These are phyloP conservation scores for Gambusia yucatana DNA, from an alignment of 2,797 vertebrate species.

Conservation along the genomic window DNA sequence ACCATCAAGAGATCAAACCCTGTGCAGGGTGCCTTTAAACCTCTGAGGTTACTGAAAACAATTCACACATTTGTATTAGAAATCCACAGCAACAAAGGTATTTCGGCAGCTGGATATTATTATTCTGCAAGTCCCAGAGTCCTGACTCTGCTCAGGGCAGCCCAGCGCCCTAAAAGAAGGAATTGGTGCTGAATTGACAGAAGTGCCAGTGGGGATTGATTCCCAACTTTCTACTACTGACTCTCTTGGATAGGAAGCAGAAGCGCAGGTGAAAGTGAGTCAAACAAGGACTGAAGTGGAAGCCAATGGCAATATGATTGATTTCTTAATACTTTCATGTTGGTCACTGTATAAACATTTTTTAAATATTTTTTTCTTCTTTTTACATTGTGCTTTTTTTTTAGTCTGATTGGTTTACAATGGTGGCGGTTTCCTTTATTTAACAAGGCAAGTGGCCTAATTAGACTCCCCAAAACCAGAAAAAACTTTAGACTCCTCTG, in stretches of 20 bases:
- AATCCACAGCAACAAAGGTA: slow-evolving; percentile 12
- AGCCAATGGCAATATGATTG: slow-evolving; percentile 43
- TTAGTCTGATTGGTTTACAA: slow-evolving; percentile 54
- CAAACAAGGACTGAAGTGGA: slow-evolving; percentile 45
- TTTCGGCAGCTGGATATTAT: slow-evolving; percentile 27
- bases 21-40: slow-evolving; percentile 36
- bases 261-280: slow-evolving; percentile 41
- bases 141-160: slow-evolving; percentile 52
- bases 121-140: slow-evolving; percentile 17
- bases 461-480: background rate
- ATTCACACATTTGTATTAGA: slow-evolving; percentile 13
- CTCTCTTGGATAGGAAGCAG: slow-evolving; percentile 26
- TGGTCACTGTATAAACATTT: slow-evolving; percentile 61
- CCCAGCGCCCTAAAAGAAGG: slow-evolving; percentile 40
- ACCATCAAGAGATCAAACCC: background rate
- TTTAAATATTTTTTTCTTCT: slow-evolving; percentile 13
- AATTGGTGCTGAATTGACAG: slow-evolving; percentile 7
- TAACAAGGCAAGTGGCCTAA: background rate
- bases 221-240: slow-evolving; percentile 23
- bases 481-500: background rate
- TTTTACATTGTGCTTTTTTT: slow-evolving; percentile 79
- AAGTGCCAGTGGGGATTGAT: slow-evolving; percentile 51
- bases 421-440: slow-evolving; percentile 1
- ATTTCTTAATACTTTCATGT: slow-evolving; percentile 54
- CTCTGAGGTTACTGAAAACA: slow-evolving; percentile 17